phyloP scores from a whole-genome alignment of 2,113 vertebrate species.

The Eulacestoma nigropectus region DNA sequence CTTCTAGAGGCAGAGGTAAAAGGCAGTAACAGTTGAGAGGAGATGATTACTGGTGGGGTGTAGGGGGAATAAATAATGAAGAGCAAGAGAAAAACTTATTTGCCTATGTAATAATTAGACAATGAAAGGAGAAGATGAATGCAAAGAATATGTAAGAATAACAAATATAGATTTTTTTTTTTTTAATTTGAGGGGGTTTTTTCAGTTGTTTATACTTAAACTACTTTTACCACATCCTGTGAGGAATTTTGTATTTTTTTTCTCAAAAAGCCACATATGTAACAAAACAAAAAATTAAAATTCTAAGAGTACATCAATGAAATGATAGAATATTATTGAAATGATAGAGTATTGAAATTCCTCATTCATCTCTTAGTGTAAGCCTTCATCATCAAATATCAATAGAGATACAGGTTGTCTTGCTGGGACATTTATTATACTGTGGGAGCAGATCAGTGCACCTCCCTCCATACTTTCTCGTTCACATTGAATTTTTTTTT shows the following conservation, averaged over 20 bases:
- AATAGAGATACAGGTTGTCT: not conserved
- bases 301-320: not conserved
- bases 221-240: not conserved
- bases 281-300: not conserved
- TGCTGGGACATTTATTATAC: not conserved
- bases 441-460: not conserved
- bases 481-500: not conserved
- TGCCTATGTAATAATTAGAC: not conserved
- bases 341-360: not conserved
- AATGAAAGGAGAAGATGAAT: not conserved
- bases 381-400: not conserved
- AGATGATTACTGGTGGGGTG: not conserved
- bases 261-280: not conserved
- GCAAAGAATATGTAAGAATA: not conserved
- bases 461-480: not conserved
- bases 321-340: not conserved
- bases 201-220: not conserved
- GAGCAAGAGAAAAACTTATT: not conserved
- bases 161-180: not conserved
- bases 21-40: not conserved
- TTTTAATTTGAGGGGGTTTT: not conserved
- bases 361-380: not conserved
- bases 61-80: not conserved
- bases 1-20: not conserved
- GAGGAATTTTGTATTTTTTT: not conserved